Conservation (phyloP, 2,113 vertebrate species). For the Pristiophorus japonicus region DNA sequence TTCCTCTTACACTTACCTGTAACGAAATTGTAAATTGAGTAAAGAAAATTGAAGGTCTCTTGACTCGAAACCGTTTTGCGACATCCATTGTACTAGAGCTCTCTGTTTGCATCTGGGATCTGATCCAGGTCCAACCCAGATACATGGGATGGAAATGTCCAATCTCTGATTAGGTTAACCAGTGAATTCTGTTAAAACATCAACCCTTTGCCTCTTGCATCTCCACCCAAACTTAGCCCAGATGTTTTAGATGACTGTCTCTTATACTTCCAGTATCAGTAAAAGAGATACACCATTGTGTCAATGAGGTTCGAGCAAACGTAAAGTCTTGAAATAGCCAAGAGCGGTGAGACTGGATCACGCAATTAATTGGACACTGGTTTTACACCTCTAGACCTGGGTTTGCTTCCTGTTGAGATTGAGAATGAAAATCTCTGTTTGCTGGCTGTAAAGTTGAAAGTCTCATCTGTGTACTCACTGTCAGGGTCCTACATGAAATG, state of each 20-base stretch:
- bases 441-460: too few relatives aligned
- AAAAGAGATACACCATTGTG: not conserved
- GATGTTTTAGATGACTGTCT: not conserved
- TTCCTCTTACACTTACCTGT: not conserved
- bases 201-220: not conserved
- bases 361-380: not conserved
- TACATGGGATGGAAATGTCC: not conserved
- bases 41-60: not conserved
- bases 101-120: not conserved
- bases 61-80: not conserved
- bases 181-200: not conserved
- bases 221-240: not conserved
- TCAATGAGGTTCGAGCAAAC: not conserved
- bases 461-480: too few relatives aligned
- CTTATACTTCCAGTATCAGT: not conserved
- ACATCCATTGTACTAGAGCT: not conserved
- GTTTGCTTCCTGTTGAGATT: too few relatives aligned
- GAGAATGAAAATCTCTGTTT: too few relatives aligned
- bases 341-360: not conserved
- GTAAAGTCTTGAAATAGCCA: not conserved
- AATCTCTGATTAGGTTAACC: not conserved
- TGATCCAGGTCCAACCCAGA: not conserved
- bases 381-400: not conserved
- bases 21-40: not conserved
- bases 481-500: too few relatives aligned